Evolutionary conservation across 1,140 invertebrate species (phyloP), one percentile per base, ranked within the genome.

Genomic region (Zaprionus capensis): DNA sequence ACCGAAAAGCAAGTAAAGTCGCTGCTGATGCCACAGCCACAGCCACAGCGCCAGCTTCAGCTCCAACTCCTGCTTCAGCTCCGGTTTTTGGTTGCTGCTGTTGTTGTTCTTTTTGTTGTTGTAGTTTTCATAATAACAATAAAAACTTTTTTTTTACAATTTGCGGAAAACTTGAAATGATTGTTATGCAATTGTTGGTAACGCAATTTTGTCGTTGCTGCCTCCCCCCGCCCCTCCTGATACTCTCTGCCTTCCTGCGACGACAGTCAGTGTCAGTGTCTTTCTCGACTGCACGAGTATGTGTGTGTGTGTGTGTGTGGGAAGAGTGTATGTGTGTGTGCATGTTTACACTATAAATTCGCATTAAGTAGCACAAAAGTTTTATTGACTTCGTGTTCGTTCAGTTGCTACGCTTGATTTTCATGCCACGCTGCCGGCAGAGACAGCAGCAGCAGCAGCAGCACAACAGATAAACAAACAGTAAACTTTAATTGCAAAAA

Each of bases 111-210:
- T 49, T 49, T 56, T 76, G 49, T 76, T 85, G 78, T 81, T 90
- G 81, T 82, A 85, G 78, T 88, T 90, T 82, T 82, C 85, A 88
- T 88, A 88, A 91, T 91, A 91, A 91, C 83, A 91, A 91, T 91
- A 91, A 91, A 91, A 91, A 87, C 74, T 84, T 90, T 80, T 81
- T 88, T 81, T 86, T 76, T 91, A 84, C 81, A 79, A 81, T 91
- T 91, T 91, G 81, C 88, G 87, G 88, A 88, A 91, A 91, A 91
- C 88, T 91, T 91, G 90, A 91, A 91, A 91, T 91, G 88, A 91
- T 91, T 91, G 87, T 91, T 91, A 91, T 91, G 88, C 88, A 91
- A 91, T 91, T 91, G 88, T 91, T 91, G 87, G 88, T 87, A 91
- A 91, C 88, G 86, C 83, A 84, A 91, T 91, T 91, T 91, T 82